A percentile compares a stretch with the other conserved stretches of the same genome.
phyloP scores from a whole-genome alignment of 2,888 invertebrate genomes.

The Cephus spinipes region DNA sequence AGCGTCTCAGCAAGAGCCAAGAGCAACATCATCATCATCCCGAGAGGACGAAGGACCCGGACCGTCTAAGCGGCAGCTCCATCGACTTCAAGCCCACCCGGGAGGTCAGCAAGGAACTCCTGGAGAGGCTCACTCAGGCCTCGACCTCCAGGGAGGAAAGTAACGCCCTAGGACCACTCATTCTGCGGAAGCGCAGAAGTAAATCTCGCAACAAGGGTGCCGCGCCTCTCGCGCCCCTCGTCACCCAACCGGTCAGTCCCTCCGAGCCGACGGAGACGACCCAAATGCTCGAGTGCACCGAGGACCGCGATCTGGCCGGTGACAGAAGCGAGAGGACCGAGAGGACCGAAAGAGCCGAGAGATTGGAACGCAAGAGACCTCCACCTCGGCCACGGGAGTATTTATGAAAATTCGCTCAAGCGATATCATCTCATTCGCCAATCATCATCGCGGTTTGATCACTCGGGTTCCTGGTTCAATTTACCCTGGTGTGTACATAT shows the following conservation, averaged over 20 bases:
- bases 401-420: conserved; percentile 57
- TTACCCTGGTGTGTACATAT: conserved; percentile 1
- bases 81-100: conserved; percentile 45
- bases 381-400: conserved; percentile 63
- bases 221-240: conserved; percentile 69
- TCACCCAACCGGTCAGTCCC: conserved; percentile 68
- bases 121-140: conserved; percentile 58
- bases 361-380: conserved; percentile 58
- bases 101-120: conserved; percentile 57
- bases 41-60: conserved; percentile 38
- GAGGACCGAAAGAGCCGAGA: conserved; percentile 42
- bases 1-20: conserved; percentile 22
- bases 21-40: conserved; percentile 48
- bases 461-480: not conserved
- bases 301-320: conserved; percentile 46
- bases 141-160: conserved; percentile 53
- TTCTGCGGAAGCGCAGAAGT: conserved; percentile 71
- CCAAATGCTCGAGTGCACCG: conserved; percentile 67
- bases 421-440: not conserved
- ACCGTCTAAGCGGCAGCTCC: conserved; percentile 30
- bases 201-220: conserved; percentile 71
- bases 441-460: not conserved
- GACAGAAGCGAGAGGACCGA: conserved; percentile 41
- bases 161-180: conserved; percentile 59
- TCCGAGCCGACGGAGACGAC: conserved; percentile 72